Percentiles rank a stretch among this genome's conserved stretches.
Evolutionary conservation across 2,113 vertebrate species (phyloP).

Genomic region (Pterophyllum scalare): DNA sequence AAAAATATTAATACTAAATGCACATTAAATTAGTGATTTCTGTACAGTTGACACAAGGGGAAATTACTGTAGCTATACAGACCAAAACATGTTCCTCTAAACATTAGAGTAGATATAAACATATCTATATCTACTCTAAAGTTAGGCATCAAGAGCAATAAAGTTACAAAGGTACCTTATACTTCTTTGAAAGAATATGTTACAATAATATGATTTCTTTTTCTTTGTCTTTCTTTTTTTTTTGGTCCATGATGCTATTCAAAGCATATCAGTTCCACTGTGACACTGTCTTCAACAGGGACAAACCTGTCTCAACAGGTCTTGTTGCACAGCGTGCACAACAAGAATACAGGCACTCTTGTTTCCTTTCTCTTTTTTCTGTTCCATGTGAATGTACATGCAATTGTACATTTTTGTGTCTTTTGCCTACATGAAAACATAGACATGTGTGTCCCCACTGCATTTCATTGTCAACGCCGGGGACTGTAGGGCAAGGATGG

Average conservation of each 20-base stretch:
- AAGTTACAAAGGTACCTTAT: neutral
- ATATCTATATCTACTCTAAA: neutral
- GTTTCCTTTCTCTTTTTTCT: neutral
- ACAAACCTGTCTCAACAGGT: neutral
- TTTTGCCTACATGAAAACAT: neutral
- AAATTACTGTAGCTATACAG: no score
- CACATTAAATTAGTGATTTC: no score
- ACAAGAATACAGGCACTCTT: neutral
- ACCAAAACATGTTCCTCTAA: neutral
- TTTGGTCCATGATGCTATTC: neutral
- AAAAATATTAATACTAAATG: no score
- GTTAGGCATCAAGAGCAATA: no score
- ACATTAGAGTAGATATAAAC: neutral
- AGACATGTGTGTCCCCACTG: neutral
- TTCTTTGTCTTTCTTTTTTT: neutral
- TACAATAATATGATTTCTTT: neutral
- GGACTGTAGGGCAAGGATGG: conserved; percentile 30
- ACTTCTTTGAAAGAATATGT: neutral
- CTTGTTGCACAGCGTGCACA: neutral
- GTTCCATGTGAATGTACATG: neutral
- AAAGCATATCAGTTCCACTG: neutral
- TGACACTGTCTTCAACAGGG: neutral
- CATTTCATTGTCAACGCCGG: conserved; percentile 39
- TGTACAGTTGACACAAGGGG: no score
- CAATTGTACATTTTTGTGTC: neutral